Evolutionary conservation across 2,797 vertebrate genomes (phyloP).

Genomic region (Choloepus didactylus): DNA sequence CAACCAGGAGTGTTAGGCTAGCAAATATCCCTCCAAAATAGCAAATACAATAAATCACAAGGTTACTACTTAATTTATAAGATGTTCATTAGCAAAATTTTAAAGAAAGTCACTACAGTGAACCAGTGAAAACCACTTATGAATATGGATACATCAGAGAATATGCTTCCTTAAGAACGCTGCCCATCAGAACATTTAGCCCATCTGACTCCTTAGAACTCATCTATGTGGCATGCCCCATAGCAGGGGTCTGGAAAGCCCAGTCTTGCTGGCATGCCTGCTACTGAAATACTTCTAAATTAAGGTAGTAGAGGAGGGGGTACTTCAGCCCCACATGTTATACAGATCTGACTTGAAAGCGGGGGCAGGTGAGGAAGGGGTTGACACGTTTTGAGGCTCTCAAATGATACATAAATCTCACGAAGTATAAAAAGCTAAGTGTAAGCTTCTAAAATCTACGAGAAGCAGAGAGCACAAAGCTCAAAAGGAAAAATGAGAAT

Average conservation of each 20-base stretch:
- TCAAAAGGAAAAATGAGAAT: conserved; percentile 55
- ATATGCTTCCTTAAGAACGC: conserved; percentile 7
- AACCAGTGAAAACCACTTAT: conserved; percentile 42
- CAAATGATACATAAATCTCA: conserved; percentile 56
- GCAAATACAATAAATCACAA: not conserved
- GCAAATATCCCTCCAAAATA: conserved; percentile 26
- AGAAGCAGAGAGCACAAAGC: conserved; percentile 48
- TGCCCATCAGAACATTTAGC: not conserved
- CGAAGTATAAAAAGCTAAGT: not conserved
- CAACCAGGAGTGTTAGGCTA: conserved; percentile 23
- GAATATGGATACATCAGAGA: not conserved
- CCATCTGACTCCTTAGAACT: conserved; percentile 32
- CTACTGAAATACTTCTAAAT: not conserved
- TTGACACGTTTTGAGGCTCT: conserved; percentile 33
- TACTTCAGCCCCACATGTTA: not conserved
- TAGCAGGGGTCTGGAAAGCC: not conserved
- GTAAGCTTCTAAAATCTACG: conserved; percentile 1
- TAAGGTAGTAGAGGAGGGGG: not conserved
- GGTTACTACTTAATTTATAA: conserved; percentile 56
- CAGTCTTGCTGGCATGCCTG: not conserved
- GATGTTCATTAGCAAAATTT: conserved; percentile 42
- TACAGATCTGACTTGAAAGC: not conserved
- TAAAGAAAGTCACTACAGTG: conserved; percentile 33
- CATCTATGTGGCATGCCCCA: not conserved
- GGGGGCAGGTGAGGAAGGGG: fast-evolving